Evolutionary conservation across 2,113 vertebrate genomes (phyloP), one percentile per base, ranked within the genome.

Genomic region (Limnothrissa miodon): DNA sequence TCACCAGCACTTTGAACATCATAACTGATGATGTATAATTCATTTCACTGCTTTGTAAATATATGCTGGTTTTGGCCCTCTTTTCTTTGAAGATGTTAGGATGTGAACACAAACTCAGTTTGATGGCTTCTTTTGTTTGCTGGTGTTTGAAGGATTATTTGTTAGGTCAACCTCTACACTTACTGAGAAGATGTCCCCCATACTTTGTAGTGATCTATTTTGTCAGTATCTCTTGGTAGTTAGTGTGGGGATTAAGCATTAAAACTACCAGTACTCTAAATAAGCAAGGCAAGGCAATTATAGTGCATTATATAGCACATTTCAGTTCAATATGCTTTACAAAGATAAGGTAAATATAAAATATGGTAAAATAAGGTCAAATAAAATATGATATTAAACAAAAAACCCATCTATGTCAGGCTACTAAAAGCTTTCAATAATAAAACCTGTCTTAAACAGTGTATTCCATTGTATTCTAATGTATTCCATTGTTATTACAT

Each of bases 1-100:
- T 66, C n/a, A 29, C 6, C 59, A 66, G 59, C 4, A 1, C 13
- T 39, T 33, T 15, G 29, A 74, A 33, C 5, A 74, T 29, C 66
- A 74, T 74, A 33, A 33, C 33, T 74, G 66, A 74, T 13, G 13
- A 74, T 74, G 66, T 74, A 39, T 74, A 74, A 74, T 74, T 74
- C 29, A 74, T 36, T 29, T 17, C 1, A 74, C 66, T 74, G 66
- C 62, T 70, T 70, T 70, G 62, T 39, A 74, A 74, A 39, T 33
- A 74, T 74, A 74, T 74, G 29, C 33, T 33, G 29, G 29, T 74
- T 36, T 74, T 36, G 25, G 11, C 66, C 15, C 10, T 15, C 29
- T 62, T 9, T 0, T 36, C 66, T 74, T 74, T 74, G 29, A 74
- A 74, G 13, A 74, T 74, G 33, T 39, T 36, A 29, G 11, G 66